Evolutionary conservation across 2,113 vertebrate genomes (phyloP).

Genomic region (Scophthalmus maximus): DNA sequence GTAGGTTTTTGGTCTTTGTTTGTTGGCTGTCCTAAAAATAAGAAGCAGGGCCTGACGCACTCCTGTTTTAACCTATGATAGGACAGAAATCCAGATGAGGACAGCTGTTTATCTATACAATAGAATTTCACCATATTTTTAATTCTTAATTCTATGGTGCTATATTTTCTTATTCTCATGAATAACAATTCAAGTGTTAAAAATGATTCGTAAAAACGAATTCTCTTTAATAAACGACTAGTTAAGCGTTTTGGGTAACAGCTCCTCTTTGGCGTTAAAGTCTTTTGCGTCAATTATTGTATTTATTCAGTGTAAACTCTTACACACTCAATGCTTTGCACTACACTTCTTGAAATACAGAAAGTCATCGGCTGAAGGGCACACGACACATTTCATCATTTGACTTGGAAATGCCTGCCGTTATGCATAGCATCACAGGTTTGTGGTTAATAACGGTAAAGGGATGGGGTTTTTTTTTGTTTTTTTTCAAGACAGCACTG

Average conservation of each 20-base stretch:
- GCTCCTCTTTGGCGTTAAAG: too few relatives aligned
- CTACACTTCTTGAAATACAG: too few relatives aligned
- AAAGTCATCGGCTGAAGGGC: too few relatives aligned
- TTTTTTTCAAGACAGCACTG: constrained; percentile 5
- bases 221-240: too few relatives aligned
- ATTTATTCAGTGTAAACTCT: too few relatives aligned
- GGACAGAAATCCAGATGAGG: background rate
- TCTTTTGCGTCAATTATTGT: too few relatives aligned
- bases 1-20: constrained; percentile 20
- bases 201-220: too few relatives aligned
- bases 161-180: background rate
- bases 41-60: background rate
- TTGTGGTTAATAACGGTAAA: background rate
- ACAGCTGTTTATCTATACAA: background rate
- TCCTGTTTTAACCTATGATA: background rate
- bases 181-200: background rate
- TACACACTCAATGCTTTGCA: too few relatives aligned
- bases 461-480: constrained; percentile 16
- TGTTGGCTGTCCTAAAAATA: constrained; percentile 31
- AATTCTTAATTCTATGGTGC: background rate
- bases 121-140: background rate
- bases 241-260: too few relatives aligned
- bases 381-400: too few relatives aligned
- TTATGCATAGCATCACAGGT: background rate
- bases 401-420: background rate